Evolutionary conservation across 2,888 invertebrate species (phyloP), one percentile per base, ranked within the genome.

Genomic region (Drosophila crucigera): DNA sequence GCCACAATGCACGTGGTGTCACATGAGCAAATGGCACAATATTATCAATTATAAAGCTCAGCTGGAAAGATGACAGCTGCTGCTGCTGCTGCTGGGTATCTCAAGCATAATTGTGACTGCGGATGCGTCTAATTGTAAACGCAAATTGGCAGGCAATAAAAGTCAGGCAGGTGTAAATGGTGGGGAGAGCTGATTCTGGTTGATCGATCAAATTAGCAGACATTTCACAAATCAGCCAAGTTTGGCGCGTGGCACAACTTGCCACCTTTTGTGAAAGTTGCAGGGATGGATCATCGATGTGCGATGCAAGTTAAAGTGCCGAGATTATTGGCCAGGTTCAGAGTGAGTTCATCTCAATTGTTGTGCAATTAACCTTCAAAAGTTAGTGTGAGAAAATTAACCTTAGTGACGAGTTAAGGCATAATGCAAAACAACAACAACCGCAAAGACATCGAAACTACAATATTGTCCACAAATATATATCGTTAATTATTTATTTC

Each of bases 51-150:
- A 35, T 60, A 60, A 56, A 52, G 41, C 37, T 62, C 39, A 55
- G 58, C 43, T 33, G 62, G 43, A 33, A 43, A 43, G 60, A n/a
- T 19, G 55, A 28, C 55, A 68, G 60, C n/a, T 43, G n/a, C 47
- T 16, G 60, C 25, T 56, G 55, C 11, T n/a, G 6, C n/a, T n/a
- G 11, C 14, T 16, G 25, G 25, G 47, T 25, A 28, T 25, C 47
- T 56, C n/a, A 39, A 69, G 70, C 80, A 76, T 83, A 89, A 89
- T 85, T 84, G 73, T 28, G 31, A 70, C 35, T 63, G 62, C 88
- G 85, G 85, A 86, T 90, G 81, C 74, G 68, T 63, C 87, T 89
- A 89, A 91, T 90, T 90, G 81, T 78, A 80, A 80, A 78, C 50
- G 78, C 78, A 82, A 91, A 84, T 90, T 90, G 88, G 49, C 78